These are phyloP conservation scores for Cirrhinus mrigala DNA, from an alignment of 2,797 vertebrate genomes.

Conservation along the genomic window DNA sequence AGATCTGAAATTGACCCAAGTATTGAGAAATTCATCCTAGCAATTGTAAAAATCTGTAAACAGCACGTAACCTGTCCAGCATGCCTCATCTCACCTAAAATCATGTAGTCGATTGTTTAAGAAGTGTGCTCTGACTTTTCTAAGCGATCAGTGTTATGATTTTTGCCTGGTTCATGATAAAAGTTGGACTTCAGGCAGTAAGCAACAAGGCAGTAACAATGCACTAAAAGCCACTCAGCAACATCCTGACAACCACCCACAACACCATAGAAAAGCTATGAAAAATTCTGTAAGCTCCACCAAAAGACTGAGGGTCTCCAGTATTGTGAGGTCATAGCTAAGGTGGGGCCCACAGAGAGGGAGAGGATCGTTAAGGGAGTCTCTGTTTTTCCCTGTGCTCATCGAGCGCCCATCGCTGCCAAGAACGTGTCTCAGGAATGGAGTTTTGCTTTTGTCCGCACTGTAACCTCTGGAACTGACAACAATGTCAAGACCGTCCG, in stretches of 20 bases:
- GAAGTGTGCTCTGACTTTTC: too few species aligned
- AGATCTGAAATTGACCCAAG: too few species aligned
- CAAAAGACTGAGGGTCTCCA: slow-evolving; percentile 23
- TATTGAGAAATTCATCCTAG: too few species aligned
- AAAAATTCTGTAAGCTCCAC: neutral
- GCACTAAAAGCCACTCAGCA: neutral
- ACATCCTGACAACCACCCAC: neutral
- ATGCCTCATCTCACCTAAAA: too few species aligned
- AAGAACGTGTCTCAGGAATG: slow-evolving; percentile 39
- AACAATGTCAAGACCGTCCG: neutral
- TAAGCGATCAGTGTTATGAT: neutral
- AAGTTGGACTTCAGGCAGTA: neutral
- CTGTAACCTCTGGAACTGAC: slow-evolving; percentile 9
- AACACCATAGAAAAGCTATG: neutral
- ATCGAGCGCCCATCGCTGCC: neutral
- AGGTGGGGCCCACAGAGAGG: slow-evolving; percentile 47
- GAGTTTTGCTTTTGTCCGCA: slow-evolving; percentile 18
- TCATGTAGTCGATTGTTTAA: neutral
- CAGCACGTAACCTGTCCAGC: too few species aligned
- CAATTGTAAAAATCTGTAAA: too few species aligned
- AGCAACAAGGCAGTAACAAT: neutral
- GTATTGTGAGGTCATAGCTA: slow-evolving; percentile 45
- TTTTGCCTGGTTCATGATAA: neutral
- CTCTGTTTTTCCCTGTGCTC: slow-evolving; percentile 35
- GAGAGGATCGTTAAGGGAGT: slow-evolving; percentile 28